Evolutionary conservation across 2,888 invertebrate species (phyloP), one percentile per base, ranked within the genome.

Genomic region (Cryptocephalus primarius): DNA sequence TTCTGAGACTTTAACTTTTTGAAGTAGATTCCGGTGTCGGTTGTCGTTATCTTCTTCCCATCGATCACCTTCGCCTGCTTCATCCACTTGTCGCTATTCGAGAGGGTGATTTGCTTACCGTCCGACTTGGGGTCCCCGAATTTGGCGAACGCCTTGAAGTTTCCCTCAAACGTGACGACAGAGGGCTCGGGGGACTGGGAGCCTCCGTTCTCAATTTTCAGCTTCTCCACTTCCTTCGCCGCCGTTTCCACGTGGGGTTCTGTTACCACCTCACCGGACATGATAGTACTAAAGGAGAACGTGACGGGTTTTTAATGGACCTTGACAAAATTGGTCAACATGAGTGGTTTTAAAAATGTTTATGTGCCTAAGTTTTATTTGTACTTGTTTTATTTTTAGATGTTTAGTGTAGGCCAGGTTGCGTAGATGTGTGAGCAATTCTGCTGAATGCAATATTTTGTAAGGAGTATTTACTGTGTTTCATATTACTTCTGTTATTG

Each of bases 11-110:
- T 93, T 56, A 90, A 78, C 67, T 92, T 92, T 67, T 92, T 92
- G 71, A 92, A 93, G 68, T 87, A 84, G 53, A 93, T 93, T 22
- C 52, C 92, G 1, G 91, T 92, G 66, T 93, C 92, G 8, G 91
- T 91, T 11, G 92, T 91, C 0, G 90, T 89, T 55, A 90, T 85
- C 64, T 85, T 89, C 71, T 89, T 91, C 2, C 82, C 67, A 49
- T 82, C 91, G 56, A 88, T 86, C 8, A 83, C 83, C 66, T 84
- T 56, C 0, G 91, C 91, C 66, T 92, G 92, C 62, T 91, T 92
- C 88, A 92, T 89, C 92, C 92, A 92, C 70, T 92, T 92, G 70
- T 92, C 92, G 63, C 89, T 89, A 68, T 92, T 91, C 8, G 89
- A 88, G 9, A 92, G 75, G 0, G 90, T 90, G 52, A 92, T 87